These are phyloP conservation scores for Malaclemys terrapin DNA, from an alignment of 2,113 vertebrate species.

Conservation along the genomic window DNA sequence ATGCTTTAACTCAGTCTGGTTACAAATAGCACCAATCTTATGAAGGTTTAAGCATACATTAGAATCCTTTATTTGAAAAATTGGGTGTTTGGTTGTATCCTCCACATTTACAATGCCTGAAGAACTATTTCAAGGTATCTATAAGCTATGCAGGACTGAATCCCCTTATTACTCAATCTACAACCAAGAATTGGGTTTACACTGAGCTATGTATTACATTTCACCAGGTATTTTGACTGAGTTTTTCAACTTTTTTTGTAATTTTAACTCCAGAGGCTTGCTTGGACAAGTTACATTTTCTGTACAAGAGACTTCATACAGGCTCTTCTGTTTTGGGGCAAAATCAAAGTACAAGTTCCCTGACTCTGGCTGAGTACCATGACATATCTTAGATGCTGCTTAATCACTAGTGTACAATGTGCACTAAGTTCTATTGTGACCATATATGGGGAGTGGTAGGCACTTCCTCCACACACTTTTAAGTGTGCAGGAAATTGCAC, in stretches of 20 bases:
- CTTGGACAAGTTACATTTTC: neutral
- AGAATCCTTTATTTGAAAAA: neutral
- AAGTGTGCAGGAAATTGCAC: constrained; percentile 58
- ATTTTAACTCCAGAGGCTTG: neutral
- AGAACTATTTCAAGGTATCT: too few species aligned
- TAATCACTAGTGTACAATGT: accelerated
- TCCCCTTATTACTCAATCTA: neutral
- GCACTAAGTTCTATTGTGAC: constrained; percentile 33
- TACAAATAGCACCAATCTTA: neutral
- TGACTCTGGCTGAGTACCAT: neutral
- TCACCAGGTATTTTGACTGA: neutral
- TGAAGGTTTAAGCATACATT: neutral
- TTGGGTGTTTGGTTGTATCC: neutral
- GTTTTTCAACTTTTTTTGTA: neutral
- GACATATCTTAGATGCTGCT: neutral
- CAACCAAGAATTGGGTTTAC: neutral
- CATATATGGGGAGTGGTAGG: constrained; percentile 44
- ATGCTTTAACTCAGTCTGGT: neutral
- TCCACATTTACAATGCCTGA: too few species aligned
- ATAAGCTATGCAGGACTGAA: too few species aligned
- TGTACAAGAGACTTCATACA: neutral
- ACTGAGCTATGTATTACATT: neutral
- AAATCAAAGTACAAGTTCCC: neutral
- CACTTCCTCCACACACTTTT: constrained; percentile 66
- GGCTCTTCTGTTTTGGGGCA: neutral